Percentiles rank a stretch among this genome's conserved stretches.
Conservation (phyloP, 2,113 vertebrate genomes). For the Pagrus major region DNA sequence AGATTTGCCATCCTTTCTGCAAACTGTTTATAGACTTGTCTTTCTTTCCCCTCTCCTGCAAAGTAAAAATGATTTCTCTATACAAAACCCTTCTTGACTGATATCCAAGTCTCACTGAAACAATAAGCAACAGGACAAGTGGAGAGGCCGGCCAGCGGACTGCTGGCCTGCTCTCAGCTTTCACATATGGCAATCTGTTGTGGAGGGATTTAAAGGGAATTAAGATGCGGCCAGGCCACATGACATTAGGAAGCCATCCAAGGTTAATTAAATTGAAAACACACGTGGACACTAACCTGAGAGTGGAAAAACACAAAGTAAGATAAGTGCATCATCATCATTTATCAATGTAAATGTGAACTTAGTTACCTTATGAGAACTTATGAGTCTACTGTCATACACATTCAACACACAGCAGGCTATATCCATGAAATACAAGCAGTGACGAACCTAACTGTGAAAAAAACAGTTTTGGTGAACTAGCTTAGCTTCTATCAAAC, state of each 20-base stretch:
- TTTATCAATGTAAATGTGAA: not conserved
- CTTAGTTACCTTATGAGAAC: too few species aligned
- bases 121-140: constrained; percentile 5
- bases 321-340: not conserved
- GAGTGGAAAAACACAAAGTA: not conserved
- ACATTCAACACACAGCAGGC: not conserved
- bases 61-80: not conserved
- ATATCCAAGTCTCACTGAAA: not conserved
- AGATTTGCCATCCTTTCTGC: not conserved
- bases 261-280: constrained; percentile 62
- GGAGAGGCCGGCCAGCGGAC: constrained; percentile 21
- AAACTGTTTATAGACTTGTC: not conserved
- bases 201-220: constrained; percentile 78
- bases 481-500: not conserved
- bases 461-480: not conserved
- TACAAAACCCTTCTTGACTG: not conserved
- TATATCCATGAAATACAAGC: not conserved
- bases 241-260: constrained; percentile 64
- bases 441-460: not conserved
- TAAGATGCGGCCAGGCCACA: constrained; percentile 59
- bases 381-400: not conserved
- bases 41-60: not conserved
- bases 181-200: constrained; percentile 71
- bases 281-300: constrained; percentile 12
- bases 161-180: constrained; percentile 50